Base-by-base conservation (phyloP, 2,113 vertebrate genomes). In the Psilopogon haemacephalus region DNA sequence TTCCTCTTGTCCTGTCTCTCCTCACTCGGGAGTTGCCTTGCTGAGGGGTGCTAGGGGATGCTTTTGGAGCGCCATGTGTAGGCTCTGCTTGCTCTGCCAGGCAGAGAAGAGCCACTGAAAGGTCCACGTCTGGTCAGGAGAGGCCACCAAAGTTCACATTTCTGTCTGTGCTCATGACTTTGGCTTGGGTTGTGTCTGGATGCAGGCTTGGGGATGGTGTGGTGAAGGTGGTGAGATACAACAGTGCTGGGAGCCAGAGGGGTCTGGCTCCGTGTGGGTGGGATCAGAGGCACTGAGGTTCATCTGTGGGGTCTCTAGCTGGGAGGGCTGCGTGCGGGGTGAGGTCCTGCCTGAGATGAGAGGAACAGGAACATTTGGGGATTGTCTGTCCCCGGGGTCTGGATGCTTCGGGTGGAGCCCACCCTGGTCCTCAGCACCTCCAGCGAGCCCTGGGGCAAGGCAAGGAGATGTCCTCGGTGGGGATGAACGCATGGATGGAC, bases 1-100 rank as follows among this genome's bases (percentile, higher is more conserved):
- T 75, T n/a, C 40, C 21, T 42, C 37, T 62, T 27, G 19, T 30
- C 32, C 37, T 59, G 9, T 33, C 0, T 0, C 28, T 33, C 38
- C 30, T 69, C 48, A 40, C 21, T 35, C 16, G 42, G 5, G 21
- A 27, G 24, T 40, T 77, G 35, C 38, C 52, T 32, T 33, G 58
- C 17, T 26, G 19, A 70, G 27, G 12, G 33, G 14, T 6, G 12
- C 9, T 6, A 32, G 19, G 12, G 28, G 21, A 33, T 30, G 12
- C 8, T 32, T 88, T 64, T 7, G 17, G 40, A 50, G 60, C 14
- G 37, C 26, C 6, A 7, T n/a, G 35, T 16, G 38, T 8, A 32
- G 52, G 27, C 19, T 75, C 42, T 63, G 63, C 30, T 30, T n/a
- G 35, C 18, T 77, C 50, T 46, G 3, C 21, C 42, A 60, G 35